Conservation (phyloP, 2,113 vertebrate species). For the Amphilophus citrinellus region DNA sequence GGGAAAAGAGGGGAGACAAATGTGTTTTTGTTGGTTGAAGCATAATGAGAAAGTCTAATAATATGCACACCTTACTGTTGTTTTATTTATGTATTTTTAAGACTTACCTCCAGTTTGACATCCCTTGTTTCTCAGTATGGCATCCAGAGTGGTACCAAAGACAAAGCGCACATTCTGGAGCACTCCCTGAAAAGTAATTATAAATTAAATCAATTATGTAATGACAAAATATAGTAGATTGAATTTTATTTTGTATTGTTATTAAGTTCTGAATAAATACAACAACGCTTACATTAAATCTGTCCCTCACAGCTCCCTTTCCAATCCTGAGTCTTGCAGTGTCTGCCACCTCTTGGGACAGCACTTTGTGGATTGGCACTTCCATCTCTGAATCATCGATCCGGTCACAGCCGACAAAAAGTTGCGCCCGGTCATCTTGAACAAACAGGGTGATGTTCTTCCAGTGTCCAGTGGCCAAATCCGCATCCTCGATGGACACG, state of each 20-base stretch:
- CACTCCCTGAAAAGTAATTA: constrained; percentile 85
- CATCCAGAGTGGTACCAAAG: constrained; percentile 92
- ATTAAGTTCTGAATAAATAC: neutral
- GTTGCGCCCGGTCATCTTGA: constrained; percentile 92
- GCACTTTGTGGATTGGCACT: constrained; percentile 89
- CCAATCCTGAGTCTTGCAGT: constrained; percentile 88
- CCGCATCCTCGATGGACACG: constrained; percentile 91
- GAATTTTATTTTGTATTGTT: neutral
- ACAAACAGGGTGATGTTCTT: constrained; percentile 96
- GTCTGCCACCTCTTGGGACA: constrained; percentile 87
- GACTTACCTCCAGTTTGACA: constrained; percentile 88
- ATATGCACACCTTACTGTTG: neutral
- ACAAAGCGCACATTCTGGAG: constrained; percentile 97
- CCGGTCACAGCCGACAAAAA: constrained; percentile 94
- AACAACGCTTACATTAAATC: constrained; percentile 87
- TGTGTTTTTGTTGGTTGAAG: neutral
- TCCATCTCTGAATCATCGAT: constrained; percentile 91
- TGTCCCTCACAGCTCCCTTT: constrained; percentile 90
- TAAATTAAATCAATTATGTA: neutral
- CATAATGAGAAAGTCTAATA: neutral
- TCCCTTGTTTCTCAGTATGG: constrained; percentile 94
- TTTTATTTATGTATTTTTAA: neutral
- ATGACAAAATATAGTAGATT: neutral
- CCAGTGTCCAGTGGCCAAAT: constrained; percentile 92
- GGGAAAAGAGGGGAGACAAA: constrained; percentile 5